These are phyloP conservation scores for Aurelia coerulea DNA, from an alignment of 30 jellyfish, hydroid and myxozoan species.

Conservation along the genomic window DNA sequence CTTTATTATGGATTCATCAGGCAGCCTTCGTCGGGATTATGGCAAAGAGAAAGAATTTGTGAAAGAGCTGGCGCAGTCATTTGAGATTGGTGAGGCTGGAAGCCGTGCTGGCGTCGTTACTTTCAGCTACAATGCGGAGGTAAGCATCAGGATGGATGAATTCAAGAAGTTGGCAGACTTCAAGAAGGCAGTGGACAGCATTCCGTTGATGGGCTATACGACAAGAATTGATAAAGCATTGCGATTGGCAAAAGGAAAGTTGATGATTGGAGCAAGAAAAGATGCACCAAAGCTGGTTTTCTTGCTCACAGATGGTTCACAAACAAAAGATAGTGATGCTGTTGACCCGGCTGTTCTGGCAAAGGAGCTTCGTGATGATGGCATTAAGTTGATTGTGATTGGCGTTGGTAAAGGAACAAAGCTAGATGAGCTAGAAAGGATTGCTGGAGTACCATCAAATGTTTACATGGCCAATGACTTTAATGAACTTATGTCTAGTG, in stretches of 20 bases:
- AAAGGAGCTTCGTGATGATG: constrained; percentile 59
- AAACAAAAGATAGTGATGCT: constrained; percentile 76
- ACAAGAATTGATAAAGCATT: constrained; percentile 75
- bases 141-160: constrained; percentile 26
- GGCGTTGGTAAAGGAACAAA: constrained; percentile 88
- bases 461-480: constrained; percentile 56
- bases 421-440: constrained; percentile 52
- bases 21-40: constrained; percentile 54
- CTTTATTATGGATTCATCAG: constrained; percentile 71
- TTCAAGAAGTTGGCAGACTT: constrained; percentile 5
- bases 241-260: constrained; percentile 43
- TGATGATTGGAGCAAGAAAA: constrained; percentile 34
- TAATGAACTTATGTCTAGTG: constrained; percentile 44
- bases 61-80: constrained; percentile 12
- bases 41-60: constrained; percentile 65
- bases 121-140: constrained; percentile 40
- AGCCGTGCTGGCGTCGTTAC: constrained; percentile 50
- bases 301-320: constrained; percentile 93
- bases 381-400: constrained; percentile 55
- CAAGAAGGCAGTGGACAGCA: constrained; percentile 33
- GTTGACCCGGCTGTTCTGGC: constrained; percentile 73
- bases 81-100: constrained; percentile 9
- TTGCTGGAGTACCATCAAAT: constrained; percentile 25
- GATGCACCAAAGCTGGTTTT: constrained; percentile 66
- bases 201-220: constrained; percentile 59